These are phyloP conservation scores for Porites lobata DNA, from an alignment of 92 coral and sea anemone species.

Conservation along the genomic window DNA sequence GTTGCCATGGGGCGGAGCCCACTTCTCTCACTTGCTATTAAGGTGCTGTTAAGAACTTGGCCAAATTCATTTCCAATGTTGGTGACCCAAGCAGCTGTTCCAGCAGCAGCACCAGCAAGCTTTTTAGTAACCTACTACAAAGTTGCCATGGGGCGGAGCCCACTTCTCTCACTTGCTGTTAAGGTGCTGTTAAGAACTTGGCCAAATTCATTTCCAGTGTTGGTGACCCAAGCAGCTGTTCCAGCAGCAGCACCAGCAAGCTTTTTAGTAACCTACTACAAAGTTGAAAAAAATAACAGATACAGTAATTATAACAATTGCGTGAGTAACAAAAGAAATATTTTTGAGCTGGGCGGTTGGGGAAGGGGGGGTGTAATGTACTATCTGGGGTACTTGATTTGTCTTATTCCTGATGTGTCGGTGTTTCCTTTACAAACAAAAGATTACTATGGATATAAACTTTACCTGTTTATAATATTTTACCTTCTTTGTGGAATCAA, in stretches of 20 bases:
- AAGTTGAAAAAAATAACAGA: neutral
- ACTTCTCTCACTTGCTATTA: slow-evolving; percentile 62
- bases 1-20: slow-evolving; percentile 65
- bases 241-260: slow-evolving; percentile 43
- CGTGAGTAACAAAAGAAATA: no score
- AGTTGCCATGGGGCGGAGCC: slow-evolving; percentile 59
- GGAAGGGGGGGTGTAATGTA: no score
- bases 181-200: slow-evolving; percentile 62
- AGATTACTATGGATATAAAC: no score
- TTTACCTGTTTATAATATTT: no score
- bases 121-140: slow-evolving; percentile 29
- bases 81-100: slow-evolving; percentile 67
- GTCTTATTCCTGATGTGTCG: no score
- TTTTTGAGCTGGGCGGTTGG: no score
- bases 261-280: slow-evolving; percentile 30
- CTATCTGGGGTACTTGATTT: no score
- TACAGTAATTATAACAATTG: neutral
- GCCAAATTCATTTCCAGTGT: slow-evolving; percentile 65
- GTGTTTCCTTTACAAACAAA: no score
- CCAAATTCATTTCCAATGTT: slow-evolving; percentile 69
- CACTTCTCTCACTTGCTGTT: slow-evolving; percentile 66
- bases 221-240: slow-evolving; percentile 70
- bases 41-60: slow-evolving; percentile 57
- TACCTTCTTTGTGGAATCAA: slow-evolving; percentile 9
- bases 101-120: slow-evolving; percentile 40